Conservation (phyloP, 2,888 invertebrate species). For the Plagiodera versicolora region DNA sequence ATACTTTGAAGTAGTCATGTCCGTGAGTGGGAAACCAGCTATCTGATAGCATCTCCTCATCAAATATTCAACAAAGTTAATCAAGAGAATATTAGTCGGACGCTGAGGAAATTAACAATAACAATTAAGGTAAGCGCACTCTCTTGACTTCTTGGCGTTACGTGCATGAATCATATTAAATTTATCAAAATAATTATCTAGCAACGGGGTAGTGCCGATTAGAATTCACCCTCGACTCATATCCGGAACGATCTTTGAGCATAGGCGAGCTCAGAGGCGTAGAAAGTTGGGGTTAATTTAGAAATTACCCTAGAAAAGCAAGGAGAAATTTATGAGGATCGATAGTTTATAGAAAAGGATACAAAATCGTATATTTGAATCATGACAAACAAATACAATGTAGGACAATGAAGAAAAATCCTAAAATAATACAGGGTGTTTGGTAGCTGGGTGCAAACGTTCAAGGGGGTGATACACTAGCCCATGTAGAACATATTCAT, state of each 20-base stretch:
- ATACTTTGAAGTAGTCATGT: no score
- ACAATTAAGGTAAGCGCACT: slow-evolving; percentile 47
- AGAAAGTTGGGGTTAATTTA: no score
- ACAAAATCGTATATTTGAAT: no score
- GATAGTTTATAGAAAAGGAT: no score
- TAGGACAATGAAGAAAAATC: no score
- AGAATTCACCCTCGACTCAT: slow-evolving; percentile 43
- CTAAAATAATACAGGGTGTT: no score
- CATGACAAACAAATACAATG: no score
- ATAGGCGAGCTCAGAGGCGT: slow-evolving; percentile 13
- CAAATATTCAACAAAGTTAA: slow-evolving; percentile 38
- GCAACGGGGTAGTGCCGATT: slow-evolving; percentile 45
- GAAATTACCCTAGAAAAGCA: no score
- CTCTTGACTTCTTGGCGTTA: slow-evolving; percentile 44
- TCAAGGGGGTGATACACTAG: no score
- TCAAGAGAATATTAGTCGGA: slow-evolving; percentile 32
- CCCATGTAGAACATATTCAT: no score
- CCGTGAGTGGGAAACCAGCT: not conserved
- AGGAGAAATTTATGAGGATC: no score
- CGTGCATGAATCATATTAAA: slow-evolving; percentile 53
- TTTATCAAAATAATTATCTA: slow-evolving; percentile 55
- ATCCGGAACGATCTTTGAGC: slow-evolving; percentile 52
- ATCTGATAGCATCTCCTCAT: slow-evolving; percentile 15
- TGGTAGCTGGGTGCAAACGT: no score
- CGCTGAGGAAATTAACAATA: slow-evolving; percentile 53